phyloP scores from a whole-genome alignment of 2,113 vertebrate genomes.

The Leucoraja erinaceus region DNA sequence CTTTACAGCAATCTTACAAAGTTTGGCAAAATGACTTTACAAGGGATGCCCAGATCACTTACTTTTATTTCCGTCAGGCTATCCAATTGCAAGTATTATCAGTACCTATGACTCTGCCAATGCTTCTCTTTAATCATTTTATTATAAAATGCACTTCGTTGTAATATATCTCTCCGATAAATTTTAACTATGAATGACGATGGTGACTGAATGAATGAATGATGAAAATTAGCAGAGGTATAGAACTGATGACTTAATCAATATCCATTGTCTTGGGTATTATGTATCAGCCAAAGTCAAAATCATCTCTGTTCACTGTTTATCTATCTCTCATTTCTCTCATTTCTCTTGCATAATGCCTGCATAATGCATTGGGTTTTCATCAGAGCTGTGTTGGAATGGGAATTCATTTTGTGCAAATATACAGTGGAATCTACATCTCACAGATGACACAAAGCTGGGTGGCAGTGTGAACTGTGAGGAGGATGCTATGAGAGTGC shows the following conservation, averaged over 20 bases:
- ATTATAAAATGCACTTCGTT: not conserved
- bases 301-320: not conserved
- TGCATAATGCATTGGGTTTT: not conserved
- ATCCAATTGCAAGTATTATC: not conserved
- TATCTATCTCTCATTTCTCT: not conserved
- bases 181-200: not conserved
- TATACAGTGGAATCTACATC: not conserved
- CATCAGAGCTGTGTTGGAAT: not conserved
- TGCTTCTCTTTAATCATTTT: not conserved
- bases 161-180: not conserved
- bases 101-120: not conserved
- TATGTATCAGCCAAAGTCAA: not conserved
- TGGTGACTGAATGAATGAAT: not conserved
- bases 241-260: not conserved
- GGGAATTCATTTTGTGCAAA: not conserved
- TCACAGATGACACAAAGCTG: not conserved
- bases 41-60: not conserved
- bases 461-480: too few relatives aligned
- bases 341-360: not conserved
- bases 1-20: not conserved
- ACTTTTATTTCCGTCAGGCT: not conserved
- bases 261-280: too few relatives aligned
- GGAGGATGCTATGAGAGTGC: too few relatives aligned
- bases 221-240: not conserved
- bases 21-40: too few relatives aligned